Conservation (phyloP, 2,113 vertebrate genomes). For the Clarias macrocephalus region DNA sequence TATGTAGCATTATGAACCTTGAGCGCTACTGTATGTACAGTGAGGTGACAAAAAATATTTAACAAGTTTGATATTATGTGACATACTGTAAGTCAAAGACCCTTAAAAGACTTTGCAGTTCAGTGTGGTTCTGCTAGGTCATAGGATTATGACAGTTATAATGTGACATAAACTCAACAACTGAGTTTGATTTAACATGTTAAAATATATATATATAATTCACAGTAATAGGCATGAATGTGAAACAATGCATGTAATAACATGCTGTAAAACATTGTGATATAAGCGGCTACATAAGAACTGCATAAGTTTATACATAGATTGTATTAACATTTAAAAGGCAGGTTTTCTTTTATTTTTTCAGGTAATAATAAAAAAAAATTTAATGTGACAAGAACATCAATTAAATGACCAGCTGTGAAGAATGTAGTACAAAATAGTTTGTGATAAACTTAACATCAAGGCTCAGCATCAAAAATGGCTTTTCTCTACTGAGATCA, state of each 20-base stretch:
- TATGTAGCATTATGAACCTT: not conserved
- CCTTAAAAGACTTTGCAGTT: not conserved
- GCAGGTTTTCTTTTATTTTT: too few relatives aligned
- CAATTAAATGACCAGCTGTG: not conserved
- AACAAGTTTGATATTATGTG: not conserved
- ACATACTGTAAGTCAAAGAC: not conserved
- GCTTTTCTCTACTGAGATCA: not conserved
- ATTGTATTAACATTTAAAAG: too few relatives aligned
- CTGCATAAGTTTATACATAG: not conserved
- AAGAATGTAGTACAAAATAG: not conserved
- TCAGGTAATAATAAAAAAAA: not conserved
- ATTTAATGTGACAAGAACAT: not conserved
- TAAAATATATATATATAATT: not conserved
- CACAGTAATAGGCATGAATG: not conserved
- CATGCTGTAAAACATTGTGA: not conserved
- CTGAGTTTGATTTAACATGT: not conserved
- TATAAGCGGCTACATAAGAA: not conserved
- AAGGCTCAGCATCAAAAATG: not conserved
- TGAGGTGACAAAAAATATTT: too few relatives aligned
- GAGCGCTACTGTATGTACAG: too few relatives aligned
- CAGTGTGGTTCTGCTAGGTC: not conserved
- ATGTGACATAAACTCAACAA: not conserved
- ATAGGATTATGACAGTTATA: not conserved
- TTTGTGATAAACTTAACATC: not conserved
- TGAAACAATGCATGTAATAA: not conserved